Evolutionary conservation across 92 coral and sea anemone genomes (phyloP), one percentile per base, ranked within the genome.

Genomic region (Epizoanthus stellaris): DNA sequence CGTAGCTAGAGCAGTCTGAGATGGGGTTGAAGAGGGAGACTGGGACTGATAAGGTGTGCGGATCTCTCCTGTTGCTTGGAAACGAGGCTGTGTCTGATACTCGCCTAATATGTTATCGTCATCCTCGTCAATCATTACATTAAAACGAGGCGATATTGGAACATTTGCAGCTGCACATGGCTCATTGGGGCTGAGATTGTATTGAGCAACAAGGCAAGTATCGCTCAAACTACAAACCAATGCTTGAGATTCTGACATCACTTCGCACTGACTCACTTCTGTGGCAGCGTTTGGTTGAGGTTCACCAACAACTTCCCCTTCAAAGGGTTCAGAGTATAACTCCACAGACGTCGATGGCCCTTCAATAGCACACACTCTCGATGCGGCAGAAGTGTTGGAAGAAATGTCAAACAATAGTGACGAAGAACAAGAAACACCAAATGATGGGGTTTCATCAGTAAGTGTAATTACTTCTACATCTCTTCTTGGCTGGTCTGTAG

Each of bases 291-390:
- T 16, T 11, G 49, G 30, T 65, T 63, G 88, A 62, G 61, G 61
- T 34, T 45, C 80, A 14, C 34, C 34, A 1, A 6, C 60, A 54
- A 67, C 60, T 1, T 92, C 91, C 21, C 72, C 92, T 38, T 92
- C 95, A 23, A 94, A 70, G 19, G 95, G 95, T 79, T 94, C 98
- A 4, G 98, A 92, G 84, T 90, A 94, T 21, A 94, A 76, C 79
- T 94, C 98, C 6, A 93, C 45, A 4, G 98, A 94, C 53, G 84
- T 76, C 30, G 88, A 91, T 57, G 83, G 90, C 7, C 43, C 70
- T n/a, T 84, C 85, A 63, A 14, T 17, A 5, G 1, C 34, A 34
- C 66, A 10, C 0, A 25, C 77, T 58, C 57, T 68, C 17, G 67
- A 53, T 19, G 86, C 16, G 1, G 6, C 86, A 16, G 75, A 25